A percentile compares a stretch with the other conserved stretches of the same genome.
Evolutionary conservation across 2,113 vertebrate genomes (phyloP).

Genomic region (Chunga burmeisteri): DNA sequence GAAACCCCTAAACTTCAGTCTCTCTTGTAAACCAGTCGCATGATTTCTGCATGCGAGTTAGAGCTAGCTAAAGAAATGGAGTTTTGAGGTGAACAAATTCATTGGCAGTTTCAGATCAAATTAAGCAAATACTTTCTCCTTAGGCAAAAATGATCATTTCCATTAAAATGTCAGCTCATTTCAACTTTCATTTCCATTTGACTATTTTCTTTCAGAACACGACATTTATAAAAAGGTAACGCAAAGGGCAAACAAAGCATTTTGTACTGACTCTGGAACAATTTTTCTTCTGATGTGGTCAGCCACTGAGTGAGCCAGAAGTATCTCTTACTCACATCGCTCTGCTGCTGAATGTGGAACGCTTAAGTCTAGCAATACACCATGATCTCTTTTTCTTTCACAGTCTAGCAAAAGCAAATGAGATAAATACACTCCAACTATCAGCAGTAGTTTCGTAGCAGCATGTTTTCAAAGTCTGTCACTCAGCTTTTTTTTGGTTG

Average conservation of each 20-base stretch:
- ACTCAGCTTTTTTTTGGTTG: not conserved
- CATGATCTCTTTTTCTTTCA: not conserved
- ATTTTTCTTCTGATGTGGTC: not conserved
- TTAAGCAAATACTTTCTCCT: slow-evolving; percentile 10
- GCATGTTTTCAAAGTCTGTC: not conserved
- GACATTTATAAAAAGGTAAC: not conserved
- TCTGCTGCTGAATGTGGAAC: not conserved
- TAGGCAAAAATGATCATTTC: not conserved
- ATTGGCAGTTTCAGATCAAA: not conserved
- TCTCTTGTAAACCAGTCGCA: not conserved
- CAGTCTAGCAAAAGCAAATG: not conserved
- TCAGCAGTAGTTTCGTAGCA: not conserved
- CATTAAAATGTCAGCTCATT: not conserved
- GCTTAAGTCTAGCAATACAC: not conserved
- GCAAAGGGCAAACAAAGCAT: not conserved
- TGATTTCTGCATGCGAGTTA: not conserved
- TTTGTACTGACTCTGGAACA: not conserved
- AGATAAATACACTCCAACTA: not conserved
- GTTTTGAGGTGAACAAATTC: not conserved
- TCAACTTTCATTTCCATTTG: not conserved
- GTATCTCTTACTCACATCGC: not conserved
- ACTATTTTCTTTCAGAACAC: not conserved
- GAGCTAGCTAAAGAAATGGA: not conserved
- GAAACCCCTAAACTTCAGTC: not conserved
- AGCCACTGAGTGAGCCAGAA: not conserved